Evolutionary conservation across 2,797 vertebrate species (phyloP).

Genomic region (Remorina albescens): DNA sequence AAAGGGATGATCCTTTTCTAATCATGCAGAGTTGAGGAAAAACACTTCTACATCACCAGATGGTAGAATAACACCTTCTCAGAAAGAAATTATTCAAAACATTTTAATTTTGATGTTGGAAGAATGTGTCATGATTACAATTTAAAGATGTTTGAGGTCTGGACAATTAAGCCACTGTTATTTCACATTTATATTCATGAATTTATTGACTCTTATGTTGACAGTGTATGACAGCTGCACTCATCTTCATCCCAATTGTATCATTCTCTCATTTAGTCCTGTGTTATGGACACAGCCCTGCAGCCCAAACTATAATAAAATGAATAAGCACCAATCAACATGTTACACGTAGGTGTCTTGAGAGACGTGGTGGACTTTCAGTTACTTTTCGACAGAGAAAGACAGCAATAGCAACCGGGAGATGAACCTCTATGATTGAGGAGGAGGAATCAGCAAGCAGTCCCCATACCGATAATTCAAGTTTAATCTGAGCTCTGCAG

Average conservation of each 20-base stretch:
- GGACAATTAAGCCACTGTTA: constrained; percentile 8
- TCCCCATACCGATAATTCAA: constrained; percentile 71
- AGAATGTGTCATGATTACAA: constrained; percentile 29
- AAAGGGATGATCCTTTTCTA: constrained; percentile 49
- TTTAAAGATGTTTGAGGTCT: background rate
- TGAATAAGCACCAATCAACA: constrained; percentile 34
- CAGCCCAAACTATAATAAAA: constrained; percentile 20
- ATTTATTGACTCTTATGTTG: background rate
- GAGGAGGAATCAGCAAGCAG: constrained; percentile 61
- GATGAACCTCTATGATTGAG: constrained; percentile 73
- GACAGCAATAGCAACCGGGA: constrained; percentile 61
- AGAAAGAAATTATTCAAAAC: background rate
- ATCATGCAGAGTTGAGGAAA: constrained; percentile 41
- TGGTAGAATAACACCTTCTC: constrained; percentile 18
- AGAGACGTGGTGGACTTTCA: constrained; percentile 30
- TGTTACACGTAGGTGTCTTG: constrained; percentile 37
- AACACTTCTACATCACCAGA: constrained; percentile 3
- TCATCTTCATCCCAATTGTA: constrained; percentile 12
- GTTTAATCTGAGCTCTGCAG: constrained; percentile 81
- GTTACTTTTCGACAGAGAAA: constrained; percentile 32
- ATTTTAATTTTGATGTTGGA: constrained; percentile 9
- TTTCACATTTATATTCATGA: constrained; percentile 15
- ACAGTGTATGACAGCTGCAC: background rate
- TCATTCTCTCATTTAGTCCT: constrained; percentile 15
- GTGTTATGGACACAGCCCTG: constrained; percentile 7